phyloP scores from a whole-genome alignment of 1,140 invertebrate species.

The Tetramorium parvispinum region DNA sequence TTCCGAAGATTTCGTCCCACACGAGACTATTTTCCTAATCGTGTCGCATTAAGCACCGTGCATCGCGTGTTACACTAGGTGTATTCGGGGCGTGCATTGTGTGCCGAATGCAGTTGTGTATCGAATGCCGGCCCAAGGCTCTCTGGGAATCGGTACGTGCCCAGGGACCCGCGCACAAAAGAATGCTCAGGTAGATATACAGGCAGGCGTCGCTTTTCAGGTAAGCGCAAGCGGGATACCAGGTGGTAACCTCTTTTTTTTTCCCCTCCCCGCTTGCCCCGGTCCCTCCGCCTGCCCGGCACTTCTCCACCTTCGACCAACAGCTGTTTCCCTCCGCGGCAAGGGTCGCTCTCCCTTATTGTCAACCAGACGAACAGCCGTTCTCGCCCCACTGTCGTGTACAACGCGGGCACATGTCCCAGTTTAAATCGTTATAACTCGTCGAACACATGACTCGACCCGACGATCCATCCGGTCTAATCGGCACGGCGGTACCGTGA shows the following conservation, averaged over 20 bases:
- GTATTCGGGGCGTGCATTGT: constrained; percentile 31
- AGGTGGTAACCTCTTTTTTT: constrained; percentile 84
- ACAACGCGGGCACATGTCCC: constrained; percentile 75
- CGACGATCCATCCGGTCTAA: constrained; percentile 63
- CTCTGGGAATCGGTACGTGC: constrained; percentile 69
- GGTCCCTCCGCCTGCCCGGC: constrained; percentile 64
- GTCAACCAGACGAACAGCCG: constrained; percentile 75
- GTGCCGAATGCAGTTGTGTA: constrained; percentile 58
- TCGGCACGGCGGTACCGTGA: constrained; percentile 44
- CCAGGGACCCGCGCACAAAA: constrained; percentile 73
- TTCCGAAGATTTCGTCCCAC: background rate
- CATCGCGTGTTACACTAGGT: background rate
- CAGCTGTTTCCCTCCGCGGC: constrained; percentile 83
- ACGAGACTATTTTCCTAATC: background rate
- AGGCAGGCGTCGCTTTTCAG: constrained; percentile 78
- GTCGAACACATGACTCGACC: constrained; percentile 67
- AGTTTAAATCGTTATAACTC: constrained; percentile 79
- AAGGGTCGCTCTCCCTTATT: constrained; percentile 80
- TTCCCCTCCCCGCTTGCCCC: constrained; percentile 70
- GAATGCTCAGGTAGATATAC: constrained; percentile 79
- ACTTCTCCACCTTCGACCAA: constrained; percentile 76
- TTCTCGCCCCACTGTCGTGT: constrained; percentile 49
- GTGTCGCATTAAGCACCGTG: background rate
- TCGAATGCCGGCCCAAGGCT: constrained; percentile 21
- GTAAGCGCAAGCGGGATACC: constrained; percentile 83